Evolutionary conservation across 2,888 invertebrate genomes (phyloP).

Genomic region (Tortricodes alternella): DNA sequence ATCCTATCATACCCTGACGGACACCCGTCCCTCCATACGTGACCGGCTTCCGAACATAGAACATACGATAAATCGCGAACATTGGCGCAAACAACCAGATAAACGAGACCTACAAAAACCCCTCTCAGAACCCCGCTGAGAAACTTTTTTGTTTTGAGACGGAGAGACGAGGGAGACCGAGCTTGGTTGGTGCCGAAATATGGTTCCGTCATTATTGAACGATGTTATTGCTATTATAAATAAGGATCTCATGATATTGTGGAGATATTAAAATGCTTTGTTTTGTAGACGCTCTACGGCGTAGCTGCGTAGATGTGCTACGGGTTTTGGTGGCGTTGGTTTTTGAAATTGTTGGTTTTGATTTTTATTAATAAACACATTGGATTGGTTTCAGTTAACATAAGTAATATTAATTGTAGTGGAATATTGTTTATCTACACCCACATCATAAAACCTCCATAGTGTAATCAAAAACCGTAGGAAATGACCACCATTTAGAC

Average conservation of each 20-base stretch:
- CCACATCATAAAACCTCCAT: no score
- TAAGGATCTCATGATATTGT: slow-evolving; percentile 71
- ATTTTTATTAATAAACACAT: no score
- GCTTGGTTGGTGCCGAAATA: slow-evolving; percentile 47
- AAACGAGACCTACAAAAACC: slow-evolving; percentile 37
- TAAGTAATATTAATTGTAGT: no score
- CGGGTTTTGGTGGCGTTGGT: no score
- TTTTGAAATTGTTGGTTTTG: no score
- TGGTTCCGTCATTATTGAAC: slow-evolving; percentile 74
- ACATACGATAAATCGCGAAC: slow-evolving; percentile 67
- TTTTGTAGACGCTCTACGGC: slow-evolving; percentile 50
- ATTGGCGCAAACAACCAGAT: slow-evolving; percentile 47
- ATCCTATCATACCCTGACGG: slow-evolving; percentile 72
- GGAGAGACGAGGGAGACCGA: slow-evolving; percentile 28
- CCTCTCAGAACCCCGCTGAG: background rate
- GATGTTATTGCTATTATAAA: slow-evolving; percentile 77
- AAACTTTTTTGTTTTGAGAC: background rate
- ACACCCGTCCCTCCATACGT: slow-evolving; percentile 69
- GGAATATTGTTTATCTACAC: no score
- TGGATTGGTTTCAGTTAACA: no score
- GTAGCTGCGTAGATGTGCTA: slow-evolving; percentile 27
- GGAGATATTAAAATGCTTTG: slow-evolving; percentile 76
- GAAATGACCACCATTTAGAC: no score
- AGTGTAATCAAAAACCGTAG: no score
- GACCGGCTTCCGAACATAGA: slow-evolving; percentile 68